Base-by-base conservation (phyloP, 2,888 invertebrate genomes). In the Phengaris alcon region DNA sequence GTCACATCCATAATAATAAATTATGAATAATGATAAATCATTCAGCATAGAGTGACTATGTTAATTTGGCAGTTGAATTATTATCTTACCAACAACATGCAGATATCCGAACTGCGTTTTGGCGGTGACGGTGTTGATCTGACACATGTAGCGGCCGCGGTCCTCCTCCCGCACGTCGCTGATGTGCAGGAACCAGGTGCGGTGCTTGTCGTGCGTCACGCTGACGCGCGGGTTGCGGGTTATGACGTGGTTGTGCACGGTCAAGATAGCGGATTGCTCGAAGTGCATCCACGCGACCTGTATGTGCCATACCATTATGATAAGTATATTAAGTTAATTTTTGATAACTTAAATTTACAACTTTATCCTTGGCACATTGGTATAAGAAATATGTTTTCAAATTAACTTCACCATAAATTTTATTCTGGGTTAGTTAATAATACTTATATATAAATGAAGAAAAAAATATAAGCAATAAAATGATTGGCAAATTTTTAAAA, bases 271-370 rank as follows among this genome's bases (percentile, higher is more conserved):
- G 75, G 97, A 97, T 90, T 97, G 97, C 89, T 98, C 98, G 89
- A 97, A 98, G 89, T 98, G 97, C 97, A 98, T 98, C 98, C 98
- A 98, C 83, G 98, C 98, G 79, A 98, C 98, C 98, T 98, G 93
- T 54, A 93, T 90, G 35, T 5, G 15, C 4, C 10, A 35, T 52
- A 9, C 10, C 12, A 4, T 52, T 52, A 35, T 22, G 35, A 35
- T 35, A 35, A 4, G 35, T 35, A 2, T 35, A 35, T 64, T 64
- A 35, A 52, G 52, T 5, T 52, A 8, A 7, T 59, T 59, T 8
- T 15, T 57, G 3, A 9, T 22, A 22, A 22, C 2, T 55, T 55
- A 55, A 55, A 55, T 57, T 57, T 52, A 52, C 12, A 4, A 52
- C 4, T 22, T 35, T 35, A 35, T 35, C 35, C 3, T 4, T 3